Evolutionary conservation across 2,797 vertebrate species (phyloP).

Genomic region (Myripristis murdjan): DNA sequence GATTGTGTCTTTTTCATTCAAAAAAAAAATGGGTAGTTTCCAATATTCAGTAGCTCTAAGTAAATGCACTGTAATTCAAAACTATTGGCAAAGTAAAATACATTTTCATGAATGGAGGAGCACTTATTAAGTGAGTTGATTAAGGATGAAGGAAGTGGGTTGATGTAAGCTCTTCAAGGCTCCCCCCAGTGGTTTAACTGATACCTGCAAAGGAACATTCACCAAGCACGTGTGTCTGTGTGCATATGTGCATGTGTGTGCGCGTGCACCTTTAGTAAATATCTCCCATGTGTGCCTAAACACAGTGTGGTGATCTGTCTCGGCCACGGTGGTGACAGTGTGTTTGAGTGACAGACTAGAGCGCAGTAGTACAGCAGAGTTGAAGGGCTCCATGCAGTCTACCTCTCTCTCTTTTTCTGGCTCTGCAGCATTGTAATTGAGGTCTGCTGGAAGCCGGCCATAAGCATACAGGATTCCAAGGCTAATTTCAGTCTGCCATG

Average conservation of each 20-base stretch:
- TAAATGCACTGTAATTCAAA: slow-evolving; percentile 47
- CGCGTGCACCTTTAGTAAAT: slow-evolving; percentile 50
- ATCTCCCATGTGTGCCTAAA: slow-evolving; percentile 66
- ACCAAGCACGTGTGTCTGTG: slow-evolving; percentile 37
- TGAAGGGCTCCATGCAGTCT: slow-evolving; percentile 87
- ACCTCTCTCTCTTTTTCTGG: slow-evolving; percentile 84
- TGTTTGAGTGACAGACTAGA: slow-evolving; percentile 74
- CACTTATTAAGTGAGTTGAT: slow-evolving; percentile 30
- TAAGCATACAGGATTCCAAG: slow-evolving; percentile 79
- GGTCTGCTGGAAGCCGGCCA: slow-evolving; percentile 85
- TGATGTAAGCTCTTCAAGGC: slow-evolving; percentile 45
- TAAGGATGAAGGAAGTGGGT: no score
- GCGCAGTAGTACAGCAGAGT: slow-evolving; percentile 65
- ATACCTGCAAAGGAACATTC: slow-evolving; percentile 53
- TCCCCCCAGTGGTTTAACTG: slow-evolving; percentile 78
- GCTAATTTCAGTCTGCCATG: slow-evolving; percentile 83
- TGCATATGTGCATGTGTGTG: slow-evolving; percentile 16
- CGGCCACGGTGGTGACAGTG: slow-evolving; percentile 73
- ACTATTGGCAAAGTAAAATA: slow-evolving; percentile 39
- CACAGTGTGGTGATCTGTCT: slow-evolving; percentile 67
- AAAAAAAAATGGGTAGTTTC: slow-evolving; percentile 46
- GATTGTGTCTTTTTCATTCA: slow-evolving; percentile 66
- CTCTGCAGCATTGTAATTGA: slow-evolving; percentile 86
- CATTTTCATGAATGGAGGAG: slow-evolving; percentile 44
- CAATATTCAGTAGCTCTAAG: slow-evolving; percentile 62